A percentile compares a stretch with the other conserved stretches of the same genome.
These are phyloP conservation scores for Cliona cf. orientalis DNA, from an alignment of 37 sponge, comb jelly and placozoan genomes.

Conservation along the genomic window DNA sequence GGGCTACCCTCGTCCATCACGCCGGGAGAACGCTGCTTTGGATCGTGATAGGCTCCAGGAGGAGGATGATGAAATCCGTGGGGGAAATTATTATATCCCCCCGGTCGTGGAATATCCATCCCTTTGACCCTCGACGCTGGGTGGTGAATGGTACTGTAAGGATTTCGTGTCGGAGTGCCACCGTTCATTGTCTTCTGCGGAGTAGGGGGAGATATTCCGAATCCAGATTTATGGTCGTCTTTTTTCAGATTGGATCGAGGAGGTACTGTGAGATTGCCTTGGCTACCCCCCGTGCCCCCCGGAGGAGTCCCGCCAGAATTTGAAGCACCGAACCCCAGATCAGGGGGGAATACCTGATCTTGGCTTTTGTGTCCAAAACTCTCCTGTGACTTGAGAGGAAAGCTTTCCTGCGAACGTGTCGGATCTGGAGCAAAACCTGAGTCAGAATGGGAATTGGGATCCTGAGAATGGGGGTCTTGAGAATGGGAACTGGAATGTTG, in stretches of 20 bases:
- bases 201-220: too few relatives aligned
- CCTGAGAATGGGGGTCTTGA: background rate
- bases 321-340: too few relatives aligned
- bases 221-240: too few relatives aligned
- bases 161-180: background rate
- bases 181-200: too few relatives aligned
- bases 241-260: too few relatives aligned
- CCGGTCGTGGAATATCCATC: background rate
- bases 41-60: too few relatives aligned
- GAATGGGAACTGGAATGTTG: conserved; percentile 3
- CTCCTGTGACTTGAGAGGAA: conserved; percentile 4
- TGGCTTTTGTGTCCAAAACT: conserved; percentile 1
- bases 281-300: too few relatives aligned
- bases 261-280: too few relatives aligned
- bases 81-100: background rate
- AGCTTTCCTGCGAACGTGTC: conserved; percentile 16
- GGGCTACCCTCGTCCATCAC: background rate
- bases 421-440: conserved; percentile 16
- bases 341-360: too few relatives aligned
- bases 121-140: background rate
- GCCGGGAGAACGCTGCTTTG: background rate
- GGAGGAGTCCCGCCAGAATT: too few relatives aligned
- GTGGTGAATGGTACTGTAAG: background rate
- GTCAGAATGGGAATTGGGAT: background rate
- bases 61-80: too few relatives aligned